phyloP scores from a whole-genome alignment of 2,113 vertebrate genomes.

The Gopherus evgoodei region DNA sequence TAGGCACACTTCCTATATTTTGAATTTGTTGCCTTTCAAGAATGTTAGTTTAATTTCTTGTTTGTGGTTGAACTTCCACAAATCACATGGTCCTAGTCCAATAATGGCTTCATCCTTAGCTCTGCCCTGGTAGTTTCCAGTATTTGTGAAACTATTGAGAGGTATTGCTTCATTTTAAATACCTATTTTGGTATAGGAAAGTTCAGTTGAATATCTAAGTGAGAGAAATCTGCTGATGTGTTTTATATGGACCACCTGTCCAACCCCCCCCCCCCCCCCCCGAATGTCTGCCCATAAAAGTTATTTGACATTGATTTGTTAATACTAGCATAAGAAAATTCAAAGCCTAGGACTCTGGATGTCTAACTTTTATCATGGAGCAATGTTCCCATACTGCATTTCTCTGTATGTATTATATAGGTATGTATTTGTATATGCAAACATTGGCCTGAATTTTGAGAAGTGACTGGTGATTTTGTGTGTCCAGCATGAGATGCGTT shows the following conservation, averaged over 20 bases:
- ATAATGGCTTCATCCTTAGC: not conserved
- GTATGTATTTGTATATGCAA: not conserved
- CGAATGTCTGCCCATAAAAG: not conserved
- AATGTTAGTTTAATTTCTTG: not conserved
- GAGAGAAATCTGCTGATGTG: not conserved
- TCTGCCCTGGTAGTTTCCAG: not conserved
- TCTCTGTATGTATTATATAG: not conserved
- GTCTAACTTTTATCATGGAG: not conserved
- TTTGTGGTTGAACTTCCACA: not conserved
- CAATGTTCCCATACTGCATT: not conserved
- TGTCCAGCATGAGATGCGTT: not conserved
- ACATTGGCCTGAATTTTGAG: not conserved
- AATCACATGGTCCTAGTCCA: not conserved
- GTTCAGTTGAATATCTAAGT: not conserved
- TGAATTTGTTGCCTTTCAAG: not conserved
- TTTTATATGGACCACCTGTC: not conserved
- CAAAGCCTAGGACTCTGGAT: not conserved
- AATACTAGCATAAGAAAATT: not conserved
- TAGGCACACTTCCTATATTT: not conserved
- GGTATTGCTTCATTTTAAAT: not conserved
- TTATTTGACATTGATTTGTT: not conserved
- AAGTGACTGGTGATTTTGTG: not conserved
- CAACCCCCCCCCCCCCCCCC: rapidly evolving
- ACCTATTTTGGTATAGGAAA: not conserved
- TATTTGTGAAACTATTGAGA: not conserved